A percentile compares a stretch with the other conserved stretches of the same genome.
Evolutionary conservation across 2,888 invertebrate species (phyloP).

Genomic region (Apocheima hispidaria): DNA sequence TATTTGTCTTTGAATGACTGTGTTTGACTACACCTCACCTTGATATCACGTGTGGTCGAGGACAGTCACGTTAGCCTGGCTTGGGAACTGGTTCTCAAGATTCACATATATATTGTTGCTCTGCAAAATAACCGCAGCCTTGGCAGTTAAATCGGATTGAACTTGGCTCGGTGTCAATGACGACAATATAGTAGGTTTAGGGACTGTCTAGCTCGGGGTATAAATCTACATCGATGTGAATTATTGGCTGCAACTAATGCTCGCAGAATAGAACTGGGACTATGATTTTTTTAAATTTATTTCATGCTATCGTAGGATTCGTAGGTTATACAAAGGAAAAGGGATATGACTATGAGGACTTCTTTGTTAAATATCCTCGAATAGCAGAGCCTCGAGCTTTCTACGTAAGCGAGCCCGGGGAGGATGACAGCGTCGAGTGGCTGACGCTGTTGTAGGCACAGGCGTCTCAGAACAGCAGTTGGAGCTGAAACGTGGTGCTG

Average conservation of each 20-base stretch:
- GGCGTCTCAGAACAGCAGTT: too few species aligned
- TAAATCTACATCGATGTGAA: constrained; percentile 28
- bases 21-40: too few species aligned
- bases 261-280: constrained; percentile 10
- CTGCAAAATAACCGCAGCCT: constrained; percentile 43
- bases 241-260: constrained; percentile 19
- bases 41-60: too few species aligned
- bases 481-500: too few species aligned
- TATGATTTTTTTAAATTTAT: constrained; percentile 14
- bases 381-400: too few species aligned
- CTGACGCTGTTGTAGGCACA: too few species aligned
- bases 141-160: constrained; percentile 61
- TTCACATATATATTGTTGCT: neutral
- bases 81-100: neutral
- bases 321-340: neutral
- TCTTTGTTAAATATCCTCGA: too few species aligned
- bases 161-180: constrained; percentile 68
- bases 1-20: too few species aligned
- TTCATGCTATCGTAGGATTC: neutral
- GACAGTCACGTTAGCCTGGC: too few species aligned
- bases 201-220: constrained; percentile 39
- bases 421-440: too few species aligned
- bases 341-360: neutral
- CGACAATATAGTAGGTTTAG: constrained; percentile 49
- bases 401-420: too few species aligned